Evolutionary conservation across 2,797 vertebrate genomes (phyloP), one percentile per base, ranked within the genome.

Genomic region (Benthosema pterotum): DNA sequence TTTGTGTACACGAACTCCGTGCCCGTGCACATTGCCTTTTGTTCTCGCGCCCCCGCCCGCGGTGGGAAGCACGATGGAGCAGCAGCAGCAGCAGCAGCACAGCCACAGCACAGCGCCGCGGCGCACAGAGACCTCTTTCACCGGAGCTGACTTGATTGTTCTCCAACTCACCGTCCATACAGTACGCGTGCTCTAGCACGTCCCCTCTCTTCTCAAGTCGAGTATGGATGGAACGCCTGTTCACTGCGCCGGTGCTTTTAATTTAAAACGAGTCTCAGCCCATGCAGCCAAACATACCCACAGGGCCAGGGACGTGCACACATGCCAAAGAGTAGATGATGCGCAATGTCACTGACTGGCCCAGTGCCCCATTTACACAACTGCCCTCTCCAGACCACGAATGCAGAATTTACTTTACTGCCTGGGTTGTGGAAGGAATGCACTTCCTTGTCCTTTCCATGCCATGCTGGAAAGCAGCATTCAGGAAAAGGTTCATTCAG

Each of bases 61-160:
- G 71, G 84, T 78, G 83, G 80, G 79, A 75, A 65, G 66, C 65
- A 43, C 47, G 15, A 11, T 47, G 19, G 67, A 57, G 22, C 70
- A 25, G 76, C 69, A 42, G n/a, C n/a, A n/a, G n/a, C n/a, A n/a
- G n/a, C n/a, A n/a, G n/a, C n/a, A n/a, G n/a, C n/a, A n/a, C n/a
- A n/a, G n/a, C n/a, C n/a, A n/a, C 70, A 25, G 76, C 69, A 42
- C n/a, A n/a, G n/a, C n/a, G n/a, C 69, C 19, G 76, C 69, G 32
- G 58, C 60, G 14, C 65, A 89, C 83, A 88, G 82, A 89, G 80
- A 3, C 83, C 49, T 71, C 67, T 74, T 91, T 90, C 83, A 86
- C 60, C 64, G 63, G 67, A 57, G 2, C 43, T 42, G 53, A 64
- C 74, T 72, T 42, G 53, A 64, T 75, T 72, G 69, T 66, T 69